These are phyloP conservation scores for Acanthurus tractus DNA, from an alignment of 2,797 vertebrate species.

Conservation along the genomic window DNA sequence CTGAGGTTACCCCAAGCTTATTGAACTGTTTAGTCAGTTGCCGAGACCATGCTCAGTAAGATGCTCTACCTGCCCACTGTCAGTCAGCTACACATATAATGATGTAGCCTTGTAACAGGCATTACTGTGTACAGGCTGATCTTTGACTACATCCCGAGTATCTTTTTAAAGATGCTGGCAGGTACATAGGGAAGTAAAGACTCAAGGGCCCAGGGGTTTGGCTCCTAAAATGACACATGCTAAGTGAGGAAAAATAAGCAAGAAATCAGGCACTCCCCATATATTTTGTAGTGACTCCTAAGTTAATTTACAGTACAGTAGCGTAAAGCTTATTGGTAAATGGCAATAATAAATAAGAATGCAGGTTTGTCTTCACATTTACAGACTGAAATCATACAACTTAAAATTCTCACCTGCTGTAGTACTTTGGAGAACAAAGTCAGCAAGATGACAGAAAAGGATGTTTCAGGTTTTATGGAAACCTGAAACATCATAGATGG, in stretches of 20 bases:
- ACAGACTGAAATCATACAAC: background rate
- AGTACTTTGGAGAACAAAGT: background rate
- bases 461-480: background rate
- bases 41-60: slow-evolving; percentile 45
- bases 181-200: background rate
- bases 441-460: slow-evolving; percentile 3
- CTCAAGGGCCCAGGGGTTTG: background rate
- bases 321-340: background rate
- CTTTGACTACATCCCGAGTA: slow-evolving; percentile 21
- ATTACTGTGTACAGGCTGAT: slow-evolving; percentile 18
- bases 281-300: background rate
- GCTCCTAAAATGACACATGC: background rate
- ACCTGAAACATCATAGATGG: background rate
- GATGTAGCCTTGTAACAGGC: slow-evolving; percentile 65
- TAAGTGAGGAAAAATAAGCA: background rate
- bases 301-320: background rate
- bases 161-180: background rate
- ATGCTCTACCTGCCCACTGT: slow-evolving; percentile 43
- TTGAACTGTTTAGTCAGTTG: slow-evolving; percentile 52
- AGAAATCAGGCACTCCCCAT: background rate
- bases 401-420: background rate
- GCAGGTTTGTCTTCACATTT: background rate
- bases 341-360: background rate
- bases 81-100: slow-evolving; percentile 59
- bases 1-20: slow-evolving; percentile 39